Conservation (phyloP, 2,113 vertebrate species). For the Arvicanthis niloticus region DNA sequence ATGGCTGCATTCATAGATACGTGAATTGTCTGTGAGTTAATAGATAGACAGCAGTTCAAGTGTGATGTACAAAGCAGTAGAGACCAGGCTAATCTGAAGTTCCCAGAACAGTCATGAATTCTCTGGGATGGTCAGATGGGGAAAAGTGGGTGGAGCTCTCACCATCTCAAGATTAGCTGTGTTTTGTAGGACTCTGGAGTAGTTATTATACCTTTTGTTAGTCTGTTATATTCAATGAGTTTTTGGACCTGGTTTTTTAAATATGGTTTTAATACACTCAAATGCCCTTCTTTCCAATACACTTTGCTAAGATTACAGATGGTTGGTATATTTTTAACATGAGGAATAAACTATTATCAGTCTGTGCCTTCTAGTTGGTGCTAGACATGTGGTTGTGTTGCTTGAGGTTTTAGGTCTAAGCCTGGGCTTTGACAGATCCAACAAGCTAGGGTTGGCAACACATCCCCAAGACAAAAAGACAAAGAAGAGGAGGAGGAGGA, state of each 20-base stretch:
- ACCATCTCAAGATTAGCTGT: not conserved
- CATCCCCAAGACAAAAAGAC: not conserved
- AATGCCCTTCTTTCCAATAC: not conserved
- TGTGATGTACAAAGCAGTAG: not conserved
- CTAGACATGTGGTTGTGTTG: too few species aligned
- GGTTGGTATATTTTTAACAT: not conserved
- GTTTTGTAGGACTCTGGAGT: not conserved
- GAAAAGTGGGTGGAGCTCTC: not conserved
- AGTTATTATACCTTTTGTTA: not conserved
- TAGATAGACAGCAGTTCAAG: not conserved
- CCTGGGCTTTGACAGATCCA: not conserved
- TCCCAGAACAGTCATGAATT: not conserved
- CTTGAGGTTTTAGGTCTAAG: not conserved
- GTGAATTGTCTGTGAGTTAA: not conserved
- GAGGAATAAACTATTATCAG: not conserved
- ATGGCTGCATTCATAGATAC: not conserved
- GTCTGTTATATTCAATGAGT: not conserved
- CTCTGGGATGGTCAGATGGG: not conserved
- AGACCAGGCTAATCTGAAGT: not conserved
- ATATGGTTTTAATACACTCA: not conserved
- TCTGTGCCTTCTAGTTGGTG: not conserved
- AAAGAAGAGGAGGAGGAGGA: not conserved
- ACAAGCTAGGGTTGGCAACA: not conserved
- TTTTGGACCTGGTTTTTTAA: not conserved
- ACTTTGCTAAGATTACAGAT: not conserved